Conservation (phyloP, 23 tunicate species). For the Trididemnum clinides region DNA sequence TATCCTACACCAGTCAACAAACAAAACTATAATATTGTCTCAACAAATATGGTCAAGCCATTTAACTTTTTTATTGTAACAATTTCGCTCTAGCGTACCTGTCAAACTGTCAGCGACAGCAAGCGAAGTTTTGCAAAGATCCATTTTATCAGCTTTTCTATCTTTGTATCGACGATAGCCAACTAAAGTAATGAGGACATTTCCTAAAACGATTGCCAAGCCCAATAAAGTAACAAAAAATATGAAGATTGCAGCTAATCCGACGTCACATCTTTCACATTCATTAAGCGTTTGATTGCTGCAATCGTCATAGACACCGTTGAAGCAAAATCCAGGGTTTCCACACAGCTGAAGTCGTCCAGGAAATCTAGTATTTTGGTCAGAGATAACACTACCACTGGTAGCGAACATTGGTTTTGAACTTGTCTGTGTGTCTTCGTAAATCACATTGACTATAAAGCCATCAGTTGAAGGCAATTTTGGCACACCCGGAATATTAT, state of each 20-base stretch:
- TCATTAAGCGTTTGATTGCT: background rate
- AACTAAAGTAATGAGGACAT: slow-evolving; percentile 9
- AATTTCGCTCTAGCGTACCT: slow-evolving; percentile 3
- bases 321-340: background rate
- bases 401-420: too few relatives aligned
- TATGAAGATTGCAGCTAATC: slow-evolving; percentile 17
- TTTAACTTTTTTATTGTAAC: background rate
- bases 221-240: slow-evolving; percentile 24
- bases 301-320: background rate
- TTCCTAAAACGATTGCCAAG: slow-evolving; percentile 43
- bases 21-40: background rate
- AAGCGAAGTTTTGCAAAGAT: slow-evolving; percentile 34
- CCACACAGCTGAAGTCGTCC: too few relatives aligned
- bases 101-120: slow-evolving; percentile 47
- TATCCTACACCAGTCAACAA: too few relatives aligned
- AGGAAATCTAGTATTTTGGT: too few relatives aligned
- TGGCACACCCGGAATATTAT: too few relatives aligned
- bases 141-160: slow-evolving; percentile 32
- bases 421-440: too few relatives aligned
- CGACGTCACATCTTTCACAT: slow-evolving; percentile 24
- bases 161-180: background rate
- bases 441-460: too few relatives aligned
- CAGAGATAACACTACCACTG: too few relatives aligned
- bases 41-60: background rate
- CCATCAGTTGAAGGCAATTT: too few relatives aligned